Evolutionary conservation across 1,140 invertebrate genomes (phyloP).

Genomic region (Panonychus citri): DNA sequence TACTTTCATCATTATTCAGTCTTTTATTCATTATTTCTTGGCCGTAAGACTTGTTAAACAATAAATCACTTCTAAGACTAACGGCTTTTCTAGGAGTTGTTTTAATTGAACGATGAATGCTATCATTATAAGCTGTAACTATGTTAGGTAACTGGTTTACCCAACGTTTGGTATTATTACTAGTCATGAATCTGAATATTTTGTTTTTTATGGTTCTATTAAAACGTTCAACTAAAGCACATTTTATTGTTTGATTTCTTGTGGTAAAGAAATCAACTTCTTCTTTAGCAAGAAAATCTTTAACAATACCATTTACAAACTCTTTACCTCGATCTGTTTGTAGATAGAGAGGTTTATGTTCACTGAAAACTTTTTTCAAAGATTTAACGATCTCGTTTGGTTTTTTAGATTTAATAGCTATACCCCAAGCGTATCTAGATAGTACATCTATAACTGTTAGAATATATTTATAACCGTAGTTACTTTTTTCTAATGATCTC

Average conservation of each 20-base stretch:
- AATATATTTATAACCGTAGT: slow-evolving; percentile 12
- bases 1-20: no score
- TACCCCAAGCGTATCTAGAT: slow-evolving; percentile 14
- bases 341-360: slow-evolving; percentile 20
- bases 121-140: slow-evolving; percentile 16
- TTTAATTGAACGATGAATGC: slow-evolving; percentile 14
- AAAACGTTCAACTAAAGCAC: slow-evolving; percentile 17
- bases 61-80: not conserved
- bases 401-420: slow-evolving; percentile 14
- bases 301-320: slow-evolving; percentile 20
- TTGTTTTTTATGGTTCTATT: slow-evolving; percentile 18
- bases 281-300: slow-evolving; percentile 8
- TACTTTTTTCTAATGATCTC: not conserved
- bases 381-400: slow-evolving; percentile 4
- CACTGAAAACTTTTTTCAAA: slow-evolving; percentile 2
- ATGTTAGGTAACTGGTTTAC: slow-evolving; percentile 15
- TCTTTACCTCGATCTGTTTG: slow-evolving; percentile 25
- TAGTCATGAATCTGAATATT: slow-evolving; percentile 17
- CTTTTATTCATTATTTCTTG: slow-evolving; percentile 1
- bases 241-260: slow-evolving; percentile 18
- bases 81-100: not conserved
- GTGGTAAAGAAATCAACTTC: slow-evolving; percentile 10
- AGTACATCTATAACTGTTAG: slow-evolving; percentile 16
- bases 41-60: not conserved
- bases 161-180: slow-evolving; percentile 14